Evolutionary conservation across 2,797 vertebrate species (phyloP), one percentile per base, ranked within the genome.

Genomic region (Tangara arthus): DNA sequence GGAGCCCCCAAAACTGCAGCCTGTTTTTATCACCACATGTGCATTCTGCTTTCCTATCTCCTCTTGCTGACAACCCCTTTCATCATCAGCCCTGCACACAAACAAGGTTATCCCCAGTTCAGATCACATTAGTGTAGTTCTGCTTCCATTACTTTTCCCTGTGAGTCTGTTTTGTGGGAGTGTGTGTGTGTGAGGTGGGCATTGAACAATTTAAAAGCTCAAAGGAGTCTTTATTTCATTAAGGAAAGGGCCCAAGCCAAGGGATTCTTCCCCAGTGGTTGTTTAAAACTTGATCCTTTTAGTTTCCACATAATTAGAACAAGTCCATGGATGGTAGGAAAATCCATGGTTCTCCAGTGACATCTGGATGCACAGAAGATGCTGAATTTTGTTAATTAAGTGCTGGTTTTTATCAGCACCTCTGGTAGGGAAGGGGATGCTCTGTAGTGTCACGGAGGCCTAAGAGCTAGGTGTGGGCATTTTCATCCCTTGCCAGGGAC

Each of bases 81-180:
- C 86, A 78, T 82, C 95, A 60, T 91, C 56, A 56, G 79, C 71
- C n/a, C 77, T 60, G 82, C 57, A 6, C 39, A 9, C 95, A 94
- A 94, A 94, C 84, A 77, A 93, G 91, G 64, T 95, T 93, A 93
- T 71, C 66, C 71, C 35, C 57, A 19, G 69, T 82, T 86, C 46
- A 89, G 81, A 73, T 89, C 85, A 80, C 80, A 91, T 96, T 90
- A 92, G 80, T 14, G 82, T 34, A 65, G 56, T 87, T 93, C 93
- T 92, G 93, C 73, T 87, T 93, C 64, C 90, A 37, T 93, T 94
- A 37, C 64, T 87, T 77, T 78, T 71, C 61, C 18, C 84, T 61
- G 28, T 8, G 42, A 86, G 89, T 22, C 73, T 87, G 41, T 60
- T 94, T 49, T 75, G 15, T 37, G n/a, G 35, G 53, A 21, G 34